Evolutionary conservation across 2,113 vertebrate species (phyloP).

Genomic region (Amphiprion ocellaris): DNA sequence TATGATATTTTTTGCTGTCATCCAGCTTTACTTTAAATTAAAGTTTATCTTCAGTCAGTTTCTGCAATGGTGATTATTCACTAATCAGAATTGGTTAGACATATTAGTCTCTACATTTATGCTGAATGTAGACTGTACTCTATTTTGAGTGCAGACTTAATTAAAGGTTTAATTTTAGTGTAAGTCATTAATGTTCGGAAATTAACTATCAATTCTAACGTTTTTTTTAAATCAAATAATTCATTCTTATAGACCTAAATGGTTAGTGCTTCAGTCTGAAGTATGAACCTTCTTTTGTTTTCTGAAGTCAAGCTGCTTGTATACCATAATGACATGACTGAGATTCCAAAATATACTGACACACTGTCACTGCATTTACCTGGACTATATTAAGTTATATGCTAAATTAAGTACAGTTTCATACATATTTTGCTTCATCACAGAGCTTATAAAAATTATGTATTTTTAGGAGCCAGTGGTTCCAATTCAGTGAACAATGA

Average conservation of each 20-base stretch:
- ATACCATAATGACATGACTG: background rate
- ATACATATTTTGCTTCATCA: no score
- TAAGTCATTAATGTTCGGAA: constrained; percentile 62
- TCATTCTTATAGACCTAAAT: constrained; percentile 34
- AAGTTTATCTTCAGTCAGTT: constrained; percentile 6
- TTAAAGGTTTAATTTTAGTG: constrained; percentile 76
- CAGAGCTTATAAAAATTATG: no score
- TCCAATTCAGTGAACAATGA: no score
- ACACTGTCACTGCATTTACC: no score
- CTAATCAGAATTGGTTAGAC: constrained; percentile 17
- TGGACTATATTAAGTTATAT: no score
- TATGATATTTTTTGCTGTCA: background rate
- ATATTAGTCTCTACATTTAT: constrained; percentile 7
- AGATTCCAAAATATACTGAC: no score
- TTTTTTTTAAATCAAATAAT: constrained; percentile 23
- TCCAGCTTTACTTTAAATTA: background rate
- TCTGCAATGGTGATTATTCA: background rate
- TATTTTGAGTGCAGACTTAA: constrained; percentile 74
- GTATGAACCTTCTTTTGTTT: constrained; percentile 5
- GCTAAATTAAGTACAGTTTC: no score
- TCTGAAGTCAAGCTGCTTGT: no score
- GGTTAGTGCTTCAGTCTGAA: background rate
- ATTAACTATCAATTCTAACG: constrained; percentile 47
- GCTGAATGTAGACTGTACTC: constrained; percentile 50
- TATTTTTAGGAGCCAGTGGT: no score